A percentile compares a stretch with the other conserved stretches of the same genome.
Conservation (phyloP, 2,113 vertebrate genomes). For the Bothrops jararaca region DNA sequence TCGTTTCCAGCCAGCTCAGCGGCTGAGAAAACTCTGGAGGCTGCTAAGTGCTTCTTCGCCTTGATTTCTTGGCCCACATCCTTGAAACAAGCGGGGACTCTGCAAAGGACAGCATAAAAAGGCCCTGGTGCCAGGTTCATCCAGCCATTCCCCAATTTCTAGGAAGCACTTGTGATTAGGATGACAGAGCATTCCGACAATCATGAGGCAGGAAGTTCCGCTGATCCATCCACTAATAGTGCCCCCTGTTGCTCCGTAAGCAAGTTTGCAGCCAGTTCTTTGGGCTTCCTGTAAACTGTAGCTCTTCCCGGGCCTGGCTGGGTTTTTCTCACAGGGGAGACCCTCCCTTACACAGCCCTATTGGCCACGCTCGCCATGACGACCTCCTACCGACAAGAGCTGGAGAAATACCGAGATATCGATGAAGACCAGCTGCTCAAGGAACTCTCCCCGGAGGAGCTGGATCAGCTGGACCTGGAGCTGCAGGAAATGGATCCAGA, state of each 20-base stretch:
- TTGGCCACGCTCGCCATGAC: constrained; percentile 57
- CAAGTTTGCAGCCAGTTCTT: not conserved
- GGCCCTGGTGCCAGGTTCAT: too few species aligned
- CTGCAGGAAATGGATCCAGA: constrained; percentile 95
- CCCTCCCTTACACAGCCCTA: too few species aligned
- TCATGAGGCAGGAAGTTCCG: constrained; percentile 1
- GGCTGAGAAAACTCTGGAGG: too few species aligned
- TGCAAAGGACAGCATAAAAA: too few species aligned
- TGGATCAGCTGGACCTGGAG: constrained; percentile 85
- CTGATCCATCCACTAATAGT: not conserved
- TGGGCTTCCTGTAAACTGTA: not conserved
- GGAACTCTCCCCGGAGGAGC: constrained; percentile 83
- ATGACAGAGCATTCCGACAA: not conserved
- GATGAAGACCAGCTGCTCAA: constrained; percentile 93
- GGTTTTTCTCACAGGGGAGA: constrained; percentile 32
- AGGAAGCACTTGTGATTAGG: not conserved
- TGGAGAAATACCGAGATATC: constrained; percentile 89
- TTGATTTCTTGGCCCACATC: not conserved
- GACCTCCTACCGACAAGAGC: constrained; percentile 69
- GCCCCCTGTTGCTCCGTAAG: not conserved
- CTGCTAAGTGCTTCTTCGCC: not conserved
- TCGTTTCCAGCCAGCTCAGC: not conserved
- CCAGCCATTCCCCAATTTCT: not conserved
- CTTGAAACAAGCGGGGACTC: too few species aligned
- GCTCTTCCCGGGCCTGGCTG: not conserved